These are phyloP conservation scores for Cataglyphis hispanica DNA, from an alignment of 1,140 invertebrate genomes.

Conservation along the genomic window DNA sequence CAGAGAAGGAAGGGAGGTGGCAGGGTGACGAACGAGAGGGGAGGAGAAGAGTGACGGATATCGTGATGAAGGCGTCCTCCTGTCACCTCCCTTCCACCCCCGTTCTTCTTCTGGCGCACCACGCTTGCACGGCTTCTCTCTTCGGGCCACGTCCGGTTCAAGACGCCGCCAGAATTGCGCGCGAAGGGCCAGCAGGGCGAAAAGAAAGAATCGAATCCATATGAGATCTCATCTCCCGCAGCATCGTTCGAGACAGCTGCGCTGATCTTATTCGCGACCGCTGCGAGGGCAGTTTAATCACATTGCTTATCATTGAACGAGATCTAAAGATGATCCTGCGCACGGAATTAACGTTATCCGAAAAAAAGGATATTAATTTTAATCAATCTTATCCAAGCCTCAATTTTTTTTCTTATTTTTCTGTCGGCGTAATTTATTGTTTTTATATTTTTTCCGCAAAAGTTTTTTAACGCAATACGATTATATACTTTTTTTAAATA, in stretches of 20 bases:
- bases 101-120: constrained; percentile 58
- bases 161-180: constrained; percentile 69
- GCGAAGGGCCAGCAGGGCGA: constrained; percentile 33
- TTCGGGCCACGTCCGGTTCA: constrained; percentile 72
- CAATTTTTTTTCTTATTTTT: background rate
- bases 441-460: background rate
- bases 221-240: constrained; percentile 42
- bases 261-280: background rate
- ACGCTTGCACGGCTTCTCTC: constrained; percentile 75
- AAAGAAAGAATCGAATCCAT: constrained; percentile 40
- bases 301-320: constrained; percentile 21
- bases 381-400: background rate
- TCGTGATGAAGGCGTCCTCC: constrained; percentile 83
- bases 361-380: background rate
- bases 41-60: constrained; percentile 79
- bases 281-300: constrained; percentile 22
- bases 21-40: constrained; percentile 55
- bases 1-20: constrained; percentile 45
- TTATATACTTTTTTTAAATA: background rate
- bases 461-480: background rate
- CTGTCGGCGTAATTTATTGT: background rate
- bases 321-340: background rate
- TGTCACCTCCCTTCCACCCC: constrained; percentile 76
- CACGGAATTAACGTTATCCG: background rate
- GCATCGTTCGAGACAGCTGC: constrained; percentile 16